Evolutionary conservation across 1,140 invertebrate genomes (phyloP).

Genomic region (Littorina saxatilis): DNA sequence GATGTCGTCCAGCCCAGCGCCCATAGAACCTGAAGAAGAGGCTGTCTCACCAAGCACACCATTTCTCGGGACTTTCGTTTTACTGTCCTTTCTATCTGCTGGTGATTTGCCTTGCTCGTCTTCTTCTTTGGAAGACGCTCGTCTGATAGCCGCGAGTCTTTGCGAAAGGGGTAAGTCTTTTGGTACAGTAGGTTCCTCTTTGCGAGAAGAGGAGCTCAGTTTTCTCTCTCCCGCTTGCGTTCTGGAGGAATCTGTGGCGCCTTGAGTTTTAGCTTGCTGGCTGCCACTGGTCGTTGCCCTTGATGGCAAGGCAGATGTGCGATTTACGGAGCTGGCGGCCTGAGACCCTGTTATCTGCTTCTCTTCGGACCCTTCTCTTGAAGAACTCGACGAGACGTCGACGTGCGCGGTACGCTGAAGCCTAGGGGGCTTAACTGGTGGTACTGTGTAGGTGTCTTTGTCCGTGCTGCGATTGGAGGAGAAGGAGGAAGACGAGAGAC

Average conservation of each 20-base stretch:
- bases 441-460: neutral
- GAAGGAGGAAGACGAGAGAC: constrained; percentile 23
- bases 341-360: neutral
- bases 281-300: neutral
- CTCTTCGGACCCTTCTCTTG: constrained; percentile 21
- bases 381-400: constrained; percentile 10
- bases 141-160: too few species aligned
- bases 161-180: too few species aligned
- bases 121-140: too few species aligned
- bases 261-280: neutral
- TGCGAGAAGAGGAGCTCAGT: neutral
- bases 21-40: too few species aligned
- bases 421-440: neutral
- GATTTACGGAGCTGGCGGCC: neutral
- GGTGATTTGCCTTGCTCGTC: too few species aligned
- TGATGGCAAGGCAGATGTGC: constrained; percentile 10
- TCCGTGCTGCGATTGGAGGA: constrained; percentile 1
- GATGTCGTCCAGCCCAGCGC: constrained; percentile 12
- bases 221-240: neutral
- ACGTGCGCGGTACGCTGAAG: constrained; percentile 9
- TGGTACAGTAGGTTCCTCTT: too few species aligned
- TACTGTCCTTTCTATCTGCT: too few species aligned
- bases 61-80: too few species aligned
- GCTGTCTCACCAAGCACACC: too few species aligned
- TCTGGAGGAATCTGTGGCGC: neutral